These are phyloP conservation scores for Barnardius zonarius DNA, from an alignment of 2,113 vertebrate genomes.

Conservation along the genomic window DNA sequence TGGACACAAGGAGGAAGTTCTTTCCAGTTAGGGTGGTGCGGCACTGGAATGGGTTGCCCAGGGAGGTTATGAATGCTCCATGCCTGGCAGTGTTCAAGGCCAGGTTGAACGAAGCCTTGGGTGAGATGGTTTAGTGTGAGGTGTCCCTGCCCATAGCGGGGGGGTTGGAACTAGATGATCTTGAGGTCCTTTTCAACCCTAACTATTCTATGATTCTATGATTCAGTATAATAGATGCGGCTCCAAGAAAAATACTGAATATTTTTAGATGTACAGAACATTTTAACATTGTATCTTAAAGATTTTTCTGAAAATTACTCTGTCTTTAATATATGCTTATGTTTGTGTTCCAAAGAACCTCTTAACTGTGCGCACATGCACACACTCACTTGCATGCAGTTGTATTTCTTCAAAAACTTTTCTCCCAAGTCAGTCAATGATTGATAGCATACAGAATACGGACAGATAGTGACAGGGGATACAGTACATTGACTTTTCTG, in stretches of 20 bases:
- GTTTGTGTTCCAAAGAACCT: not conserved
- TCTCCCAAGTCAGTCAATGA: not conserved
- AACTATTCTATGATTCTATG: too few relatives aligned
- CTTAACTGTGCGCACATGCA: too few relatives aligned
- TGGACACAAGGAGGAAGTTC: too few relatives aligned
- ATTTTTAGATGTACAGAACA: not conserved
- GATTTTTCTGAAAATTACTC: not conserved
- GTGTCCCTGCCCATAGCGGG: too few relatives aligned
- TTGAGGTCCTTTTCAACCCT: too few relatives aligned
- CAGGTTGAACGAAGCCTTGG: too few relatives aligned
- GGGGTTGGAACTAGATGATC: too few relatives aligned
- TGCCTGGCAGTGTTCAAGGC: too few relatives aligned
- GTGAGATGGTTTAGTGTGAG: too few relatives aligned
- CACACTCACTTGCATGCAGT: not conserved
- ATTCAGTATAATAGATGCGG: not conserved
- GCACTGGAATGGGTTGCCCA: too few relatives aligned
- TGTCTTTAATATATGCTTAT: not conserved
- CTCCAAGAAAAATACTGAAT: not conserved
- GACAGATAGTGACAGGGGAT: not conserved
- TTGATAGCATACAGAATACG: not conserved
- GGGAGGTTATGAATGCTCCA: too few relatives aligned
- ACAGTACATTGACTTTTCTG: not conserved
- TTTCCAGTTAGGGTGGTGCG: too few relatives aligned
- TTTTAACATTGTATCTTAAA: not conserved
- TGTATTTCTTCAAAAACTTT: not conserved